phyloP scores from a whole-genome alignment of 1,140 invertebrate genomes.

The Octopus bimaculoides region DNA sequence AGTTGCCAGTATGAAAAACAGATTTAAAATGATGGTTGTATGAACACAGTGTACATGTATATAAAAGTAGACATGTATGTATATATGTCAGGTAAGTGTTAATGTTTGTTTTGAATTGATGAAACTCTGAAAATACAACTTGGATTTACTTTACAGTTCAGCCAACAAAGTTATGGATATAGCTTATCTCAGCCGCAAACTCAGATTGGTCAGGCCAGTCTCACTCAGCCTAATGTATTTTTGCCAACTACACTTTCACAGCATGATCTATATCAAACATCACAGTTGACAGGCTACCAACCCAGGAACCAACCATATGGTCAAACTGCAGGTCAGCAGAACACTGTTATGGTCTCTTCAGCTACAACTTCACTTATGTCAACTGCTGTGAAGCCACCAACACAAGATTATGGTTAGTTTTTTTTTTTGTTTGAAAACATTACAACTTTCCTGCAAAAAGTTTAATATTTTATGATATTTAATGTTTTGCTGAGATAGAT shows the following conservation, averaged over 20 bases:
- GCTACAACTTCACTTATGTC: constrained; percentile 86
- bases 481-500: too few relatives aligned
- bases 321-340: constrained; percentile 66
- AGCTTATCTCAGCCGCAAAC: constrained; percentile 69
- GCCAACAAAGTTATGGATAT: constrained; percentile 64
- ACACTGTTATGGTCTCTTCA: constrained; percentile 83
- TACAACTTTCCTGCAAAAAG: too few relatives aligned
- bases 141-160: constrained; percentile 60
- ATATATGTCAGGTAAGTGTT: too few relatives aligned
- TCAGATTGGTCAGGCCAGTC: constrained; percentile 59
- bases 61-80: too few relatives aligned
- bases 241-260: constrained; percentile 47
- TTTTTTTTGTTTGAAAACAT: background rate
- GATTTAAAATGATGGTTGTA: too few relatives aligned
- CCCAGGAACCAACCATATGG: constrained; percentile 58
- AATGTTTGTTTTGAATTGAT: too few relatives aligned
- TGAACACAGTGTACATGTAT: too few relatives aligned
- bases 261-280: constrained; percentile 59
- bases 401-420: constrained; percentile 23
- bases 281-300: constrained; percentile 56
- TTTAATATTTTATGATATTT: too few relatives aligned
- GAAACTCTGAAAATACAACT: too few relatives aligned
- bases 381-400: constrained; percentile 79
- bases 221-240: constrained; percentile 48
- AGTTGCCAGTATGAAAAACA: too few relatives aligned